These are phyloP conservation scores for Rhinoptilus africanus DNA, from an alignment of 2,113 vertebrate genomes.

Conservation along the genomic window DNA sequence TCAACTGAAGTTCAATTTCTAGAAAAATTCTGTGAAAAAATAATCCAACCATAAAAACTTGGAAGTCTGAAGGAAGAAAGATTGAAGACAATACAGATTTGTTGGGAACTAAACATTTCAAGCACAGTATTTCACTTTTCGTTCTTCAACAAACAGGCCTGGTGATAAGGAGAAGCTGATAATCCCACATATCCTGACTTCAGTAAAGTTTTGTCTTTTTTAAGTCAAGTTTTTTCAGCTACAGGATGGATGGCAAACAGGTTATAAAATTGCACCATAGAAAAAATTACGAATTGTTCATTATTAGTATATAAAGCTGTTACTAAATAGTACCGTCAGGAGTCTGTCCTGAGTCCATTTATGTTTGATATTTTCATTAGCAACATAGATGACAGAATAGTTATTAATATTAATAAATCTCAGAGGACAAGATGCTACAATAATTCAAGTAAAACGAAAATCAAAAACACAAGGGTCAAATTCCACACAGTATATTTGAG, in stretches of 20 bases:
- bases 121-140: background rate
- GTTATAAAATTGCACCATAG: background rate
- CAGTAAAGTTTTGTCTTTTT: background rate
- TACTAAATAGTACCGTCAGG: background rate
- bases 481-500: rapidly evolving
- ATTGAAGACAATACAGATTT: background rate
- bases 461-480: background rate
- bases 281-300: background rate
- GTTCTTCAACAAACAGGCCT: background rate
- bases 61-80: background rate
- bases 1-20: background rate
- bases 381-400: background rate
- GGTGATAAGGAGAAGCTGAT: background rate
- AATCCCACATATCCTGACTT: background rate
- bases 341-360: background rate
- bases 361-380: background rate
- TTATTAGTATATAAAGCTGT: background rate
- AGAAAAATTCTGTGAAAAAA: background rate
- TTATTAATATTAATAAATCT: background rate
- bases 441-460: background rate
- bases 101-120: background rate
- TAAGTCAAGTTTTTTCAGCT: background rate
- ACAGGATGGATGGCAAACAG: background rate
- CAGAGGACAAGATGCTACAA: background rate
- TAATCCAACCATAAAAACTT: background rate